Evolutionary conservation across 2,113 vertebrate genomes (phyloP).

Genomic region (Platichthys flesus): DNA sequence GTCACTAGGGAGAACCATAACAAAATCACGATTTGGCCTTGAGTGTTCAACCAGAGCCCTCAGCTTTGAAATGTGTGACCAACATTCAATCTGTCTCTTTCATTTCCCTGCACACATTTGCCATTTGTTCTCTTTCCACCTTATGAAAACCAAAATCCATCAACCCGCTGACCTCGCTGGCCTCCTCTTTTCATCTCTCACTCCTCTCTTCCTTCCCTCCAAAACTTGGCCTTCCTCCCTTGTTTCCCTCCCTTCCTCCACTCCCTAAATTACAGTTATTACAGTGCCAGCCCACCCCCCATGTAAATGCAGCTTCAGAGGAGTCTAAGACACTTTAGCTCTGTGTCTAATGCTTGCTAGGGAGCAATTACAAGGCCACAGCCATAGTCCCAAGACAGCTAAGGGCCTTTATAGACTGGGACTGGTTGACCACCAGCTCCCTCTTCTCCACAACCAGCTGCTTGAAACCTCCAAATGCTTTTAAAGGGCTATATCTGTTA

Average conservation of each 20-base stretch:
- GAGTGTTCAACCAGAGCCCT: too few relatives aligned
- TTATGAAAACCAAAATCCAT: slow-evolving; percentile 36
- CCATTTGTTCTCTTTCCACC: slow-evolving; percentile 23
- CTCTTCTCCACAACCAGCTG: slow-evolving; percentile 48
- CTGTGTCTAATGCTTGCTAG: slow-evolving; percentile 60
- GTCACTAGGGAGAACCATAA: slow-evolving; percentile 3
- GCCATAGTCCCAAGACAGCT: slow-evolving; percentile 50
- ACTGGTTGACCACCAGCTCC: slow-evolving; percentile 34
- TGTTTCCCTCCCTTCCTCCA: slow-evolving; percentile 45
- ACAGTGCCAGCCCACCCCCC: slow-evolving; percentile 64
- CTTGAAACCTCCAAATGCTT: slow-evolving; percentile 42
- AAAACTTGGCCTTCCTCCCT: slow-evolving; percentile 42
- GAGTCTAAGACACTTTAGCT: slow-evolving; percentile 42
- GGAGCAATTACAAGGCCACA: slow-evolving; percentile 70
- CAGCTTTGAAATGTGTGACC: slow-evolving; percentile 17
- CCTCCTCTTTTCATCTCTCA: slow-evolving; percentile 33
- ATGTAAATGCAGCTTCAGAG: slow-evolving; percentile 60
- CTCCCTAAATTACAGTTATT: slow-evolving; percentile 76
- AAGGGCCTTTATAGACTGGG: slow-evolving; percentile 51
- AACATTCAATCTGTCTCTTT: slow-evolving; percentile 12
- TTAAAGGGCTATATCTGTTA: slow-evolving; percentile 10
- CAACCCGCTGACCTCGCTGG: slow-evolving; percentile 29
- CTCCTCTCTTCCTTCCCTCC: slow-evolving; percentile 20
- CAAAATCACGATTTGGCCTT: slow-evolving; percentile 2
- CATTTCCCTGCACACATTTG: slow-evolving; percentile 26